These are phyloP conservation scores for Junonia oenone DNA, from an alignment of 2,888 invertebrate genomes.

Conservation along the genomic window DNA sequence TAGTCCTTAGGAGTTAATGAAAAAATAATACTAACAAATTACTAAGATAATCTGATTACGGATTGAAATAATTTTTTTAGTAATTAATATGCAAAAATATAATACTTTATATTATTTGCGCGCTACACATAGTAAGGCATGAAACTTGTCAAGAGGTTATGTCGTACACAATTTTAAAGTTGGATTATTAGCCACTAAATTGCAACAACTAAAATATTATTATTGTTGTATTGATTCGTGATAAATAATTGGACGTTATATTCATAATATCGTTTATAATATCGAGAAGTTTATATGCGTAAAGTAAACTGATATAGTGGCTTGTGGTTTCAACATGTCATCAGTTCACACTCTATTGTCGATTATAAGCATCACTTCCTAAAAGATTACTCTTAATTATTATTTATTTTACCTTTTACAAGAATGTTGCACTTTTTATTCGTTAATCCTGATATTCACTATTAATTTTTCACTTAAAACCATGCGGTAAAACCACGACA, in stretches of 20 bases:
- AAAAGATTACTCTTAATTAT: no score
- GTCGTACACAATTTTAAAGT: background rate
- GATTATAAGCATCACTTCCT: background rate
- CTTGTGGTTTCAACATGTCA: conserved; percentile 1
- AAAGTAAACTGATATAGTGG: background rate
- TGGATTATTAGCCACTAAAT: no score
- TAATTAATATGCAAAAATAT: no score
- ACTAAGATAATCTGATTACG: no score
- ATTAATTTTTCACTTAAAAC: conserved; percentile 42
- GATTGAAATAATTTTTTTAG: no score
- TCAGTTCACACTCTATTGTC: background rate
- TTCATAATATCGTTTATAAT: background rate
- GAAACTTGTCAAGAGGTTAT: background rate
- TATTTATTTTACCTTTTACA: conserved; percentile 38
- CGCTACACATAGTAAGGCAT: background rate
- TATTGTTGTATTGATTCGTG: background rate
- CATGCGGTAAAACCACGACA: conserved; percentile 58
- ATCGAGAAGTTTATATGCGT: background rate
- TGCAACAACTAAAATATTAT: background rate
- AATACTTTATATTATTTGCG: background rate
- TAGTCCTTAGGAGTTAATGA: no score
- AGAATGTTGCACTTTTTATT: conserved; percentile 22
- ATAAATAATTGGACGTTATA: background rate
- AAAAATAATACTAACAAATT: no score
- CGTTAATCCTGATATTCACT: conserved; percentile 25